A percentile compares a stretch with the other conserved stretches of the same genome.
Conservation (phyloP, 2,797 vertebrate species). For the Acanthopagrus latus region DNA sequence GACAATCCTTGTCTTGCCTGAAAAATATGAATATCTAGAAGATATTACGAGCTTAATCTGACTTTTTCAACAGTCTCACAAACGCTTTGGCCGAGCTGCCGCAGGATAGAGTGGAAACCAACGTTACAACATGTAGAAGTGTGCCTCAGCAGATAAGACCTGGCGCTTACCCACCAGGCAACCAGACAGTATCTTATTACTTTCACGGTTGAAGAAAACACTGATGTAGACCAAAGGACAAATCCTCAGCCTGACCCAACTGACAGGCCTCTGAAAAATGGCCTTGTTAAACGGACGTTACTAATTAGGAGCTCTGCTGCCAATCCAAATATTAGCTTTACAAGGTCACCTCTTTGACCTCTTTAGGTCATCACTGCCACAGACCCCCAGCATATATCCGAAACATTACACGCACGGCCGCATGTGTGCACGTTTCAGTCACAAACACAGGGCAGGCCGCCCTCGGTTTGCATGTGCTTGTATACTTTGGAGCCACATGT, state of each 20-base stretch:
- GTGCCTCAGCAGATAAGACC: slow-evolving; percentile 57
- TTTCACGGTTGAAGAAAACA: slow-evolving; percentile 37
- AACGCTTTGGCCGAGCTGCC: slow-evolving; percentile 30
- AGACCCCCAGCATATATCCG: slow-evolving; percentile 34
- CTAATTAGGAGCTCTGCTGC: slow-evolving; percentile 68
- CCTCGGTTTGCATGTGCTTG: slow-evolving; percentile 68
- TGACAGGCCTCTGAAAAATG: slow-evolving; percentile 40
- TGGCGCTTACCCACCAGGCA: slow-evolving; percentile 23
- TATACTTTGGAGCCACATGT: slow-evolving; percentile 68
- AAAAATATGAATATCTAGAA: slow-evolving; percentile 39
- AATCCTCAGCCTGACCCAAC: slow-evolving; percentile 11
- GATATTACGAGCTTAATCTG: slow-evolving; percentile 22
- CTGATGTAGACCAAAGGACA: slow-evolving; percentile 44
- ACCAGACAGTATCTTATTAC: slow-evolving; percentile 50
- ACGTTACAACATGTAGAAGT: slow-evolving; percentile 45
- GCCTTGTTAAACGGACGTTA: slow-evolving; percentile 43
- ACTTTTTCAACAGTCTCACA: slow-evolving; percentile 41
- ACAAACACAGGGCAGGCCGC: slow-evolving; percentile 32
- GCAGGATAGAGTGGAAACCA: slow-evolving; percentile 51
- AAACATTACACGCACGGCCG: slow-evolving; percentile 7
- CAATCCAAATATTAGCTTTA: slow-evolving; percentile 79
- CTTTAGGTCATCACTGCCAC: slow-evolving; percentile 43
- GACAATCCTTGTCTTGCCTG: slow-evolving; percentile 19
- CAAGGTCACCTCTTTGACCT: slow-evolving; percentile 64
- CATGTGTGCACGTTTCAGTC: slow-evolving; percentile 20